phyloP scores from a whole-genome alignment of 2,797 vertebrate genomes.

The Sebastes aleutianus region DNA sequence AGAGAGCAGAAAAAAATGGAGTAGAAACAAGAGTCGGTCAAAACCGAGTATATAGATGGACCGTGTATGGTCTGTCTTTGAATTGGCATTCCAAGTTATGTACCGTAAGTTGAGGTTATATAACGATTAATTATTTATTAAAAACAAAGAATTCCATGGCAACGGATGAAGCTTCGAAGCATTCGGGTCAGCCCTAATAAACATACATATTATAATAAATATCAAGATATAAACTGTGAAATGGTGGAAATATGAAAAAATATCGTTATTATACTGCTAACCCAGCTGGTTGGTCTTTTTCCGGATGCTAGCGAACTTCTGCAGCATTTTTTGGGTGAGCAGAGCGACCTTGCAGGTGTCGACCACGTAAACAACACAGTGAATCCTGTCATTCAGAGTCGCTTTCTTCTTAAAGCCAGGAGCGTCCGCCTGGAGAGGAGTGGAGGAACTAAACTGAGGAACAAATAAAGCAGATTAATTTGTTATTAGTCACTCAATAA shows the following conservation, averaged over 20 bases:
- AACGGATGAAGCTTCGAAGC: no score
- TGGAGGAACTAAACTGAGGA: conserved; percentile 63
- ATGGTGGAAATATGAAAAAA: conserved; percentile 16
- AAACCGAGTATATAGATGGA: no score
- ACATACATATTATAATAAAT: neutral
- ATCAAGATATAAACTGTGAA: neutral
- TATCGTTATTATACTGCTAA: conserved; percentile 22
- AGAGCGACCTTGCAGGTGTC: conserved; percentile 67
- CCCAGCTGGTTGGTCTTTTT: conserved; percentile 70
- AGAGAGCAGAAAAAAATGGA: neutral
- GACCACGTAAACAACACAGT: conserved; percentile 73
- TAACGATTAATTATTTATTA: no score
- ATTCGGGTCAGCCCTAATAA: no score
- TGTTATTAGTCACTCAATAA: neutral
- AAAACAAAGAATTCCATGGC: no score
- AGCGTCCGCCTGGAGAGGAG: conserved; percentile 47
- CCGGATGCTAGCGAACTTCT: conserved; percentile 68
- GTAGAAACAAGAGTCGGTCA: neutral
- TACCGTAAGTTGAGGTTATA: no score
- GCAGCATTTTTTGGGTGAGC: conserved; percentile 55
- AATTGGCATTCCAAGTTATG: no score
- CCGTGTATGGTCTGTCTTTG: no score
- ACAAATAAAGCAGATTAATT: neutral
- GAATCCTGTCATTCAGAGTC: conserved; percentile 64
- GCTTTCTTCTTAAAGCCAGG: conserved; percentile 40